phyloP scores from a whole-genome alignment of 2,888 invertebrate genomes.

The Hecatera dysodea region DNA sequence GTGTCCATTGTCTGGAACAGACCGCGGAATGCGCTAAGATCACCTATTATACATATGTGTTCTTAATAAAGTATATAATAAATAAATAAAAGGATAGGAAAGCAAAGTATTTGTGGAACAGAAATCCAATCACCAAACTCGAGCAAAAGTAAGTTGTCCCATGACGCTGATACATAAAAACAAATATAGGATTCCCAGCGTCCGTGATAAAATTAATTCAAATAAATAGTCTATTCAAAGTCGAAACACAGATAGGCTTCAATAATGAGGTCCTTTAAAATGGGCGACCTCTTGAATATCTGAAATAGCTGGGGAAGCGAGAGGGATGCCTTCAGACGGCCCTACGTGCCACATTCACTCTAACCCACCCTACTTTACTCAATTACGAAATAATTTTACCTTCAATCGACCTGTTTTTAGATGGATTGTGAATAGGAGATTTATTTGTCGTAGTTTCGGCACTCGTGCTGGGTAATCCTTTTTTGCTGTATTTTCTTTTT shows the following conservation, averaged over 20 bases:
- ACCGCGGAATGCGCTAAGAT: too few species aligned
- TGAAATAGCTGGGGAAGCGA: slow-evolving; percentile 73
- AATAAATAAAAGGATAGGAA: too few species aligned
- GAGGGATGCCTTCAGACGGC: slow-evolving; percentile 68
- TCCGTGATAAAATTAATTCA: slow-evolving; percentile 55
- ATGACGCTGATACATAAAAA: background rate
- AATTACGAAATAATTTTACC: slow-evolving; percentile 75
- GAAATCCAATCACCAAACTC: background rate
- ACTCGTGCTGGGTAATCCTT: background rate
- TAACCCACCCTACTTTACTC: slow-evolving; percentile 70
- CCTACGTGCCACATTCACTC: slow-evolving; percentile 75
- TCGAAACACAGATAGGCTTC: slow-evolving; percentile 68
- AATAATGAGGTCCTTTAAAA: slow-evolving; percentile 76
- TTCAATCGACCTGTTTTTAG: slow-evolving; percentile 64
- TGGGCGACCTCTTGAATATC: slow-evolving; percentile 80
- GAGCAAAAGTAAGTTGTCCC: background rate
- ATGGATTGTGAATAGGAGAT: slow-evolving; percentile 50
- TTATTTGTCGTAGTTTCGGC: slow-evolving; percentile 28
- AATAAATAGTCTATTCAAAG: slow-evolving; percentile 68
- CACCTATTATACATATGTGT: too few species aligned
- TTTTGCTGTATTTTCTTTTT: background rate
- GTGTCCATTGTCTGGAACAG: too few species aligned
- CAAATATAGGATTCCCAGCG: slow-evolving; percentile 14
- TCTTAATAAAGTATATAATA: too few species aligned
- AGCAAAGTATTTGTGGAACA: background rate